Base-by-base conservation (phyloP, 2,888 invertebrate genomes). In the Cheilosia variabilis region DNA sequence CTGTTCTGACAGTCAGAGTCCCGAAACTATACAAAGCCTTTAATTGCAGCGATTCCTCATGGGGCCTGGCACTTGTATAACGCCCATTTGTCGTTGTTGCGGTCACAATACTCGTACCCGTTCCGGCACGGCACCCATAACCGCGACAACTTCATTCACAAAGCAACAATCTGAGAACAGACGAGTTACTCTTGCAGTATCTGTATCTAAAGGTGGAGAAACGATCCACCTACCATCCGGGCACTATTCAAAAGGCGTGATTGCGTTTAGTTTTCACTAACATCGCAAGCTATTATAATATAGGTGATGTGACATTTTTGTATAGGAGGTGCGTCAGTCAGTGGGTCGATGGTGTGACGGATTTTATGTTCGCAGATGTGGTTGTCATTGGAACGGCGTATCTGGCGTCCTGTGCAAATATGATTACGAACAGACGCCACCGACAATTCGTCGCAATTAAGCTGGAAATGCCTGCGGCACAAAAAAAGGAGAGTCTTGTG, bases 41-140 rank as follows among this genome's bases (percentile, higher is more conserved):
- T 76, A 81, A 81, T 81, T 76, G 81, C 63, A 34, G 37, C 24
- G 10, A 81, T 81, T 76, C 76, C 57, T 81, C 63, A 81, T 50
- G n/a, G 15, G 43, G 31, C 31, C 52, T 57, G 75, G 58, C 69
- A 76, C 71, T 71, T 76, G 57, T 71, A 71, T 58, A 65, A 69
- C 81, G 58, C 81, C 76, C 69, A 81, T 63, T 76, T 63, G 76
- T 81, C 69, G 81, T 37, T 55, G 63, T 60, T 53, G 60, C 62
- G 22, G 4, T 31, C 55, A 52, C 27, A 52, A 41, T 41, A 34
- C 6, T 13, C 22, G 15, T 53, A 9, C 52, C 24, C 19, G 17
- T 2, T 0, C 31, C 7, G 1, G 31, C 2, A 31, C 7, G 1
- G 31, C 2, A 31, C 47, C n/a, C 15, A 24, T 52, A 52, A 9